Evolutionary conservation across 2,888 invertebrate species (phyloP).

Genomic region (Morpho helenor): DNA sequence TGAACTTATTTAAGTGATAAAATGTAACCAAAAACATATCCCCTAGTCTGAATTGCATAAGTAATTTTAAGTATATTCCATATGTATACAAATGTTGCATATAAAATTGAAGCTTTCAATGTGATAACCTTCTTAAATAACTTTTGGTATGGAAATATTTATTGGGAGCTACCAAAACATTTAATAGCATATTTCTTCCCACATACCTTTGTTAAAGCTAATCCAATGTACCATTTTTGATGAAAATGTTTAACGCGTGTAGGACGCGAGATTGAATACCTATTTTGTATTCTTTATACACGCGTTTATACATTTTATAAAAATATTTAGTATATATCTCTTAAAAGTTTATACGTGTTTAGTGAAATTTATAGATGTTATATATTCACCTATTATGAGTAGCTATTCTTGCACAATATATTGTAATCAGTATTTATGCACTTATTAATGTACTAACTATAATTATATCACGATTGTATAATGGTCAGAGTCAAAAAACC

Average conservation of each 20-base stretch:
- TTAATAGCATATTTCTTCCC: conserved; percentile 10
- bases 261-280: conserved; percentile 68
- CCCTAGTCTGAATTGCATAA: conserved; percentile 61
- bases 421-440: conserved; percentile 24
- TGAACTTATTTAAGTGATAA: conserved; percentile 52
- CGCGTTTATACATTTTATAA: conserved; percentile 50
- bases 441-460: conserved; percentile 27
- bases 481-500: conserved; percentile 63
- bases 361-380: conserved; percentile 24
- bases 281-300: conserved; percentile 53
- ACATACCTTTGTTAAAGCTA: conserved; percentile 10
- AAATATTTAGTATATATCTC: conserved; percentile 14
- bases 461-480: conserved; percentile 16
- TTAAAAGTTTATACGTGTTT: conserved; percentile 14
- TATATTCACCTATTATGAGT: conserved; percentile 21
- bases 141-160: conserved; percentile 13
- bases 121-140: conserved; percentile 32
- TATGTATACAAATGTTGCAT: conserved; percentile 32
- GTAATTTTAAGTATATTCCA: conserved; percentile 36
- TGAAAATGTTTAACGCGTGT: conserved; percentile 50
- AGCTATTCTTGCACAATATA: conserved; percentile 20
- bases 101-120: conserved; percentile 33
- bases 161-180: conserved; percentile 17
- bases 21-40: conserved; percentile 73
- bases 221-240: conserved; percentile 12